Evolutionary conservation across 2,888 invertebrate species (phyloP), one percentile per base, ranked within the genome.

Genomic region (Phaonia tiefii): DNA sequence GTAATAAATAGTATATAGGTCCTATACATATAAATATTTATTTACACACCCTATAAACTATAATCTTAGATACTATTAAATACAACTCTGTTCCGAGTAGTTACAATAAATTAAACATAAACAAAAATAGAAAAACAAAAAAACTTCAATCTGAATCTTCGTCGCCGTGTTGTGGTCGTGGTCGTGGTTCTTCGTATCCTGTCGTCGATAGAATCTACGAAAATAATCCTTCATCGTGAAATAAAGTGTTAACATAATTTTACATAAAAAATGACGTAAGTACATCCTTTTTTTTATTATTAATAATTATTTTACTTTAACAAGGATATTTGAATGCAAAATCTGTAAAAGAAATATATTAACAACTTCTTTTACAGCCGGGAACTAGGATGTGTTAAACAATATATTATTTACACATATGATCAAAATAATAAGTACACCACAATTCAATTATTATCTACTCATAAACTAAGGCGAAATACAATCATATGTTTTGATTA

Each of bases 181-280:
- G 15, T 54, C 31, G 15, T 25, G 5, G 25, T 17, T 31, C 31
- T 31, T 31, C 8, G 31, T 31, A 51, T 39, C 22, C n/a, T 56
- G 26, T 26, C 37, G 26, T 39, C 60, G n/a, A 37, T 60, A 10
- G 15, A 37, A 72, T 17, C 42, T 54, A 60, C 63, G 39, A 39
- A 26, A 42, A 58, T 39, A 67, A 56, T 66, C 63, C 56, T 37
- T 42, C 71, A 67, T 37, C 54, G 54, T 56, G 11, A 39, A 13
- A 63, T n/a, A 10, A 74, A 77, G 37, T 37, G 70, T 74, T 60
- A 75, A 75, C 67, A 72, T 49, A 72, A 73, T 75, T 75, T 75
- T 39, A 73, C 65, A 69, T 70, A 56, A 63, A 72, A 78, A 60
- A 81, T 81, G 81, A 65, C 54, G 81, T 81, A 75, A 81, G 81